Evolutionary conservation across 2,797 vertebrate genomes (phyloP).

Genomic region (Acrocephalus scirpaceus): DNA sequence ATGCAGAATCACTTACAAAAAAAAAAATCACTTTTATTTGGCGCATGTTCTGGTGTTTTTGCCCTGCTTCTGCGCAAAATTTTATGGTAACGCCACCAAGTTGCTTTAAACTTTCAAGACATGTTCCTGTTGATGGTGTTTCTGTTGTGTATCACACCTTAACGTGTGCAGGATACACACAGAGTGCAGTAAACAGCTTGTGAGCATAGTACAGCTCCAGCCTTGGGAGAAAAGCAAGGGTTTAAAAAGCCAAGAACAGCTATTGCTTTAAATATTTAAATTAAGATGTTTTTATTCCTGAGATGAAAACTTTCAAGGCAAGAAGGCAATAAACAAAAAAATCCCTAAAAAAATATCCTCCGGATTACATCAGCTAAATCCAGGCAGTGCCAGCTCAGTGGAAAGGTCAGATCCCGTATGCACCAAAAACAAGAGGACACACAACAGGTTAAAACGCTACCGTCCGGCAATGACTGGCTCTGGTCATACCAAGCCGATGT

Average conservation of each 20-base stretch:
- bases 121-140: background rate
- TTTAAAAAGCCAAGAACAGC: slow-evolving; percentile 20
- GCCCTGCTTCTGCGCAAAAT: background rate
- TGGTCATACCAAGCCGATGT: slow-evolving; percentile 56
- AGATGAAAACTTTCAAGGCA: slow-evolving; percentile 29
- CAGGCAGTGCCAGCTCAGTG: background rate
- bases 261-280: slow-evolving; percentile 54
- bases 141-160: slow-evolving; percentile 22
- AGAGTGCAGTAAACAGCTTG: background rate
- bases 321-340: slow-evolving; percentile 14
- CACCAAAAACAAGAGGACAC: slow-evolving; percentile 49
- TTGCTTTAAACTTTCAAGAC: slow-evolving; percentile 38
- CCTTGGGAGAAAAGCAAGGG: background rate
- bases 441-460: slow-evolving; percentile 65
- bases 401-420: background rate
- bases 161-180: background rate
- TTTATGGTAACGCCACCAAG: background rate
- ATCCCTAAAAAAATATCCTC: slow-evolving; percentile 1
- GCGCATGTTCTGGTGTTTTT: background rate
- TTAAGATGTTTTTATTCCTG: background rate
- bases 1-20: slow-evolving; percentile 8
- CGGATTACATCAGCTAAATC: background rate
- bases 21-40: background rate
- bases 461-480: slow-evolving; percentile 34
- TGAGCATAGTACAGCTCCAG: background rate